Conservation (phyloP, 53 echinoderm and acorn worm genomes). For the Astropecten irregularis region DNA sequence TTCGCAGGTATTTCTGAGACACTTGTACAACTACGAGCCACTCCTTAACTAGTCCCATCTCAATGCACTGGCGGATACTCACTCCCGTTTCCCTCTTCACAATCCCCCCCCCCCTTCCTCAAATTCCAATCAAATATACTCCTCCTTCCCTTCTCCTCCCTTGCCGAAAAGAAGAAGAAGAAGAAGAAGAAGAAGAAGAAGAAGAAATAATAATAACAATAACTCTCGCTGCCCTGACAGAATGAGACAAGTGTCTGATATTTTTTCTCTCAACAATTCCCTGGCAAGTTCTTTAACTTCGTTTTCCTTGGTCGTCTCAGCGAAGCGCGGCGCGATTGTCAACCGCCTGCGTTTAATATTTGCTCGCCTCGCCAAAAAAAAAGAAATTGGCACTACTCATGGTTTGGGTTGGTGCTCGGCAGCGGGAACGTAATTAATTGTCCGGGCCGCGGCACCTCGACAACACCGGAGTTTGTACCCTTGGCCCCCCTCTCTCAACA, state of each 20-base stretch:
- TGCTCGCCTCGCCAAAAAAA: no score
- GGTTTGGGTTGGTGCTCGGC: no score
- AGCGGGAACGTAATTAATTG: conserved; percentile 3
- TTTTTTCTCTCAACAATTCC: conserved; percentile 30
- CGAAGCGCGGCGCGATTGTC: no score
- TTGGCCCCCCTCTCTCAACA: no score
- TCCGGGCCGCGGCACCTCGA: neutral
- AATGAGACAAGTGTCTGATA: conserved; percentile 1
- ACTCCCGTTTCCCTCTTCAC: no score
- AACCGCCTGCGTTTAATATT: no score
- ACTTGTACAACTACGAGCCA: conserved; percentile 37
- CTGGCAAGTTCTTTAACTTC: no score
- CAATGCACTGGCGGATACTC: no score
- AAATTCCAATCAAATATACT: conserved; percentile 2
- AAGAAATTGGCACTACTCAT: no score
- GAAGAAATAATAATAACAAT: neutral
- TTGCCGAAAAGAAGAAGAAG: no score
- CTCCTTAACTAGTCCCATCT: neutral
- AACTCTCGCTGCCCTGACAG: neutral
- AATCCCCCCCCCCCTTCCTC: neutral
- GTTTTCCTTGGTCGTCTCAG: no score
- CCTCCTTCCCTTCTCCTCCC: neutral
- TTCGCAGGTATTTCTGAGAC: conserved; percentile 30
- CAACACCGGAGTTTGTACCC: neutral
- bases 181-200: neutral